phyloP scores from a whole-genome alignment of 2,797 vertebrate genomes.

The Karalla daura region DNA sequence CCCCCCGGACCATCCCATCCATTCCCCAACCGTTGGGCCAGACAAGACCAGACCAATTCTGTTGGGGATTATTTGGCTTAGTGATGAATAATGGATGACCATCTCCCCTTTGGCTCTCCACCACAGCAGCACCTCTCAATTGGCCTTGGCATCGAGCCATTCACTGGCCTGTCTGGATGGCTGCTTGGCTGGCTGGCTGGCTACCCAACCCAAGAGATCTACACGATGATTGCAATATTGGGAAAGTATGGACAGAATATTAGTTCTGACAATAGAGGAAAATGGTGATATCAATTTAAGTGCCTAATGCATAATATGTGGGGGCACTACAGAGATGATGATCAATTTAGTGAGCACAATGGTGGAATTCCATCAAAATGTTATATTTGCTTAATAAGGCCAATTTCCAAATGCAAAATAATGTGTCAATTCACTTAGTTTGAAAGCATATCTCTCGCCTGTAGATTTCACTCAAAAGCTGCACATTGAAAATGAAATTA shows the following conservation, averaged over 20 bases:
- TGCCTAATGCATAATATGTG: not conserved
- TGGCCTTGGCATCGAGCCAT: constrained; percentile 84
- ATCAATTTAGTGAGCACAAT: not conserved
- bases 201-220: constrained; percentile 66
- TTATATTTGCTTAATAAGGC: not conserved
- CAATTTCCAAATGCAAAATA: not conserved
- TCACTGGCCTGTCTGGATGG: constrained; percentile 77
- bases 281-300: constrained; percentile 7
- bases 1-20: constrained; percentile 81
- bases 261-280: constrained; percentile 32
- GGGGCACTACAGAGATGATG: not conserved
- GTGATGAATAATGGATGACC: constrained; percentile 88
- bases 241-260: constrained; percentile 63
- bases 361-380: not conserved
- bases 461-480: constrained; percentile 12
- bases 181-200: constrained; percentile 57
- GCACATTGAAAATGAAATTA: constrained; percentile 36
- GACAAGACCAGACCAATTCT: constrained; percentile 84
- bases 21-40: constrained; percentile 81
- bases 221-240: constrained; percentile 69
- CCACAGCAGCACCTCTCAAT: constrained; percentile 82
- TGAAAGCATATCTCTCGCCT: not conserved
- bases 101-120: constrained; percentile 85
- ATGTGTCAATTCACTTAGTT: not conserved
- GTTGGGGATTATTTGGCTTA: constrained; percentile 86